Evolutionary conservation across 2,888 invertebrate genomes (phyloP).

Genomic region (Oscheius onirici): DNA sequence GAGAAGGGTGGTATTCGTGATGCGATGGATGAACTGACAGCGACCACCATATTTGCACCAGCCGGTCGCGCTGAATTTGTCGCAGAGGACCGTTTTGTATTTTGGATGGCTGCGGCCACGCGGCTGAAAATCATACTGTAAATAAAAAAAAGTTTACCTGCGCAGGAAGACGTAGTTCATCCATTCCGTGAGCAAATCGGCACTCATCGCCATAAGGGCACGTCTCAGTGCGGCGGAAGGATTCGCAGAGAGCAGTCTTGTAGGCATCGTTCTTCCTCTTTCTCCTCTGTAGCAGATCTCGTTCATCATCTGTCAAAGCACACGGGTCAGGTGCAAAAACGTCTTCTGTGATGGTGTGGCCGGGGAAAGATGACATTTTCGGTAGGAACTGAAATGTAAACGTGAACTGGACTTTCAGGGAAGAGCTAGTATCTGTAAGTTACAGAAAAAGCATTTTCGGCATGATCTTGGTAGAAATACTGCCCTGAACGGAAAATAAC

Average conservation of each 20-base stretch:
- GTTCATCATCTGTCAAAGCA: conserved; percentile 48
- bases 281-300: conserved; percentile 44
- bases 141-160: conserved; percentile 33
- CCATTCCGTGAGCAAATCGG: conserved; percentile 54
- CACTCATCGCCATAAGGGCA: conserved; percentile 54
- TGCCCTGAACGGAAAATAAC: no score
- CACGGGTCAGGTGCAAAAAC: conserved; percentile 36
- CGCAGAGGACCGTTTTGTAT: conserved; percentile 60
- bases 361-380: neutral
- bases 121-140: conserved; percentile 37
- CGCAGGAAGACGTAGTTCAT: conserved; percentile 49
- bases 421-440: no score
- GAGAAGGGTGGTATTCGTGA: conserved; percentile 30
- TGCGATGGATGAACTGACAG: conserved; percentile 53
- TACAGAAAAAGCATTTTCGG: no score
- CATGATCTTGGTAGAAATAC: no score
- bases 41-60: conserved; percentile 48
- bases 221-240: conserved; percentile 39
- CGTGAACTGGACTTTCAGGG: no score
- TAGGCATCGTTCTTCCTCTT: conserved; percentile 55
- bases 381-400: no score
- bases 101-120: conserved; percentile 59
- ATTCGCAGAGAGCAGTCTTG: conserved; percentile 60
- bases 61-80: conserved; percentile 54
- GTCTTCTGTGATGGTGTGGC: neutral